These are phyloP conservation scores for Platorchestia sp. DNA, from an alignment of 1,140 invertebrate species.

Conservation along the genomic window DNA sequence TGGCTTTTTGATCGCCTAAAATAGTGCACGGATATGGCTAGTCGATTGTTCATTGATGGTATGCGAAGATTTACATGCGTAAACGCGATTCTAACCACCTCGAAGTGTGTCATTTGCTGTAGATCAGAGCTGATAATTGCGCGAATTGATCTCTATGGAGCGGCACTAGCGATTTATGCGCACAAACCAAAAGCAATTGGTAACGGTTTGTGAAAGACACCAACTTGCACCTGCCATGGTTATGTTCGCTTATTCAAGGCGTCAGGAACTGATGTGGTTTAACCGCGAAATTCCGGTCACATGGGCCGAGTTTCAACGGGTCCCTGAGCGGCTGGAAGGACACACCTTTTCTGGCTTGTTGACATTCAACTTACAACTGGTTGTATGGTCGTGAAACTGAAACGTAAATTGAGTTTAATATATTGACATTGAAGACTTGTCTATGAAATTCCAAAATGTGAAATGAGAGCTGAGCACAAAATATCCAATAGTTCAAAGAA, in stretches of 20 bases:
- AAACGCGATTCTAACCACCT: neutral
- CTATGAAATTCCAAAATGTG: too few relatives aligned
- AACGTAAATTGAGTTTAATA: too few relatives aligned
- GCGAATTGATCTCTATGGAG: neutral
- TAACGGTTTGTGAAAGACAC: neutral
- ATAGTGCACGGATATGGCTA: neutral
- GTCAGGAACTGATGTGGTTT: neutral
- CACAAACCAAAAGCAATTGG: neutral
- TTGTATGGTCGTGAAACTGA: too few relatives aligned
- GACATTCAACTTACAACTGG: neutral
- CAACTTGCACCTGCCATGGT: neutral
- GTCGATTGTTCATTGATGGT: neutral
- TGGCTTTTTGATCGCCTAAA: neutral
- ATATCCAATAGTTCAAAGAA: too few relatives aligned
- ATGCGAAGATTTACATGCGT: neutral
- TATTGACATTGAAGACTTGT: too few relatives aligned
- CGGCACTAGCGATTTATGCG: neutral
- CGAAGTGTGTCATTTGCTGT: slow-evolving; percentile 8
- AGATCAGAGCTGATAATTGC: neutral
- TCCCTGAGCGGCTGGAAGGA: too few relatives aligned
- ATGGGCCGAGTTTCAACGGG: neutral
- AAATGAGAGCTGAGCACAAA: too few relatives aligned
- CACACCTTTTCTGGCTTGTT: neutral
- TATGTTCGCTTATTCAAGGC: neutral
- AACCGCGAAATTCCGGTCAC: neutral